A percentile compares a stretch with the other conserved stretches of the same genome.
phyloP scores from a whole-genome alignment of 2,797 vertebrate genomes.

The Steatocranus sp. region DNA sequence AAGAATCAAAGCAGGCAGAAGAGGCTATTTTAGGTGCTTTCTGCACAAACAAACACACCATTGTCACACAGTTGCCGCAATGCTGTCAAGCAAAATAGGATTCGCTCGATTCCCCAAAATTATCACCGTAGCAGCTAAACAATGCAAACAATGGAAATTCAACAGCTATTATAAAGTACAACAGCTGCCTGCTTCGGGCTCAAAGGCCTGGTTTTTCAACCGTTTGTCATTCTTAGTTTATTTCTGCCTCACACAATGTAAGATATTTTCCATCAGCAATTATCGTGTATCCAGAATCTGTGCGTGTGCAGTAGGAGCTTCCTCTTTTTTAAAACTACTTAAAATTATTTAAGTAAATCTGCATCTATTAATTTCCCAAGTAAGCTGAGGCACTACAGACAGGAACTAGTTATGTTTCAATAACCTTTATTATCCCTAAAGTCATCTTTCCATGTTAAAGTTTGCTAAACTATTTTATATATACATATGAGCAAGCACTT shows the following conservation, averaged over 20 bases:
- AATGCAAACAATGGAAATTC: conserved; percentile 50
- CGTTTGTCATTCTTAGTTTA: background rate
- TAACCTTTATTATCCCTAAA: background rate
- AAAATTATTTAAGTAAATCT: background rate
- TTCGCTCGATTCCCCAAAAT: conserved; percentile 42
- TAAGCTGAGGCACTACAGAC: background rate
- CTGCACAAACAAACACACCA: conserved; percentile 36
- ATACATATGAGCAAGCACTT: background rate
- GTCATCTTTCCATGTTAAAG: background rate
- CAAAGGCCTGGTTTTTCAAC: conserved; percentile 10
- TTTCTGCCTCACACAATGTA: background rate
- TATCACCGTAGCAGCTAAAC: conserved; percentile 36
- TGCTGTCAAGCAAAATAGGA: conserved; percentile 51
- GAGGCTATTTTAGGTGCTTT: conserved; percentile 55
- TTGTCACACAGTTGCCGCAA: conserved; percentile 28
- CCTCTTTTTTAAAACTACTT: background rate
- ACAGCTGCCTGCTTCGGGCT: conserved; percentile 35
- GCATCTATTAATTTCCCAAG: background rate
- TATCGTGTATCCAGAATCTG: background rate
- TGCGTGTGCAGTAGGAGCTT: background rate
- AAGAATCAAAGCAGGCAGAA: conserved; percentile 42
- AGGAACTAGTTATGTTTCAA: background rate
- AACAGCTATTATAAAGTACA: conserved; percentile 41
- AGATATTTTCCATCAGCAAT: background rate
- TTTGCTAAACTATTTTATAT: background rate